These are phyloP conservation scores for Artibeus jamaicensis DNA, from an alignment of 2,797 vertebrate genomes.

Conservation along the genomic window DNA sequence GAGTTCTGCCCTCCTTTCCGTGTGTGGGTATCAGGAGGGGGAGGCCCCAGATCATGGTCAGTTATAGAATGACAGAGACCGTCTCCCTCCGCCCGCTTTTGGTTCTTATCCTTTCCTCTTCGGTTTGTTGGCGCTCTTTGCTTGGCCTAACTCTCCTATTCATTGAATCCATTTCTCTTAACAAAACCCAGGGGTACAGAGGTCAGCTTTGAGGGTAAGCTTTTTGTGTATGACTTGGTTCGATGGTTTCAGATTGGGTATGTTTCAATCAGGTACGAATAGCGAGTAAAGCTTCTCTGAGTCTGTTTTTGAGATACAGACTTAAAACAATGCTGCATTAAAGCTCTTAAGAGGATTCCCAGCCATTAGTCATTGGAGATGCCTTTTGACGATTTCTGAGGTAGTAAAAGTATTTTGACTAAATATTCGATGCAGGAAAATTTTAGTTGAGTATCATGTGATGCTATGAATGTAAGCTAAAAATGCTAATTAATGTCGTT, in stretches of 20 bases:
- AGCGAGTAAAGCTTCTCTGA: not conserved
- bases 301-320: not conserved
- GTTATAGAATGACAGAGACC: not conserved
- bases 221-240: rapidly evolving
- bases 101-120: not conserved
- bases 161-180: not conserved
- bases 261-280: not conserved
- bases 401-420: not conserved
- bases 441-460: not conserved
- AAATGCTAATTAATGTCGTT: not conserved
- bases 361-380: not conserved
- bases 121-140: not conserved
- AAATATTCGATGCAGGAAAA: not conserved
- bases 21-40: rapidly evolving
- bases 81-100: not conserved
- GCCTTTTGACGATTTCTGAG: not conserved
- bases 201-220: not conserved
- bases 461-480: not conserved
- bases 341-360: not conserved
- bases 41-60: too few species aligned
- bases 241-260: not conserved
- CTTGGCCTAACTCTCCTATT: not conserved
- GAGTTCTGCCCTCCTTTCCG: rapidly evolving
- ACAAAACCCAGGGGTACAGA: not conserved
- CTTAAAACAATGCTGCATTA: not conserved